phyloP scores from a whole-genome alignment of 2,888 invertebrate genomes.

The Polyommatus iphigenia region DNA sequence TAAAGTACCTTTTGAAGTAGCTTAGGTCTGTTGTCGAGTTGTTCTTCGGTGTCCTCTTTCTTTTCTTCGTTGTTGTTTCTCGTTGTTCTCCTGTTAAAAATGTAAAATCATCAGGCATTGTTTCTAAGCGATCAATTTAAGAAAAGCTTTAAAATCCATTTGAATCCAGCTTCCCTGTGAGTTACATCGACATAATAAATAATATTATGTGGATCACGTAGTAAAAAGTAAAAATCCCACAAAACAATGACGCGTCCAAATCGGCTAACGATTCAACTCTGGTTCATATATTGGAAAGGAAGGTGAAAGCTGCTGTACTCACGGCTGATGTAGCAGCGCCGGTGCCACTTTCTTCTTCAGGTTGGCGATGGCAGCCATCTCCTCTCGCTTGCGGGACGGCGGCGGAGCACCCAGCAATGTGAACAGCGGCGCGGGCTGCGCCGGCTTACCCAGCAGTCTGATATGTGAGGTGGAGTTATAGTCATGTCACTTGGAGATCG shows the following conservation, averaged over 20 bases:
- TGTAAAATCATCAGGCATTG: neutral
- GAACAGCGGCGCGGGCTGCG: slow-evolving; percentile 65
- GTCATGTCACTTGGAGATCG: neutral
- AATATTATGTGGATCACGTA: too few species aligned
- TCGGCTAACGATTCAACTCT: too few species aligned
- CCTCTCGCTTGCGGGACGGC: slow-evolving; percentile 84
- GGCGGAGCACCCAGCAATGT: slow-evolving; percentile 76
- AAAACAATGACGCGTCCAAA: too few species aligned
- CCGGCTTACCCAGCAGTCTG: slow-evolving; percentile 56
- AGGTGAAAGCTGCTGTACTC: slow-evolving; percentile 26
- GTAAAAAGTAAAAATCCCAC: too few species aligned
- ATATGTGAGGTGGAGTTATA: neutral
- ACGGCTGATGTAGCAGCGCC: slow-evolving; percentile 67
- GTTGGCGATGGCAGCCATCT: slow-evolving; percentile 85
- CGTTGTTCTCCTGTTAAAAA: slow-evolving; percentile 47
- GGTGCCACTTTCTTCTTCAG: slow-evolving; percentile 84
- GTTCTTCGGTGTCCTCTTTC: slow-evolving; percentile 59
- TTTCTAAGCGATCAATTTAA: neutral
- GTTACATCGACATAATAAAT: too few species aligned
- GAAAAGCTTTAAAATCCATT: too few species aligned
- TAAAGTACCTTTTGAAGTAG: slow-evolving; percentile 68
- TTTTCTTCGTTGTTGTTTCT: slow-evolving; percentile 56
- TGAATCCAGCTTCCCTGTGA: too few species aligned
- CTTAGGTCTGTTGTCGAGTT: slow-evolving; percentile 84
- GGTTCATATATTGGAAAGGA: neutral